Percentiles rank a stretch among this genome's conserved stretches.
These are phyloP conservation scores for Lucilia cuprina DNA, from an alignment of 1,140 invertebrate genomes.

Conservation along the genomic window DNA sequence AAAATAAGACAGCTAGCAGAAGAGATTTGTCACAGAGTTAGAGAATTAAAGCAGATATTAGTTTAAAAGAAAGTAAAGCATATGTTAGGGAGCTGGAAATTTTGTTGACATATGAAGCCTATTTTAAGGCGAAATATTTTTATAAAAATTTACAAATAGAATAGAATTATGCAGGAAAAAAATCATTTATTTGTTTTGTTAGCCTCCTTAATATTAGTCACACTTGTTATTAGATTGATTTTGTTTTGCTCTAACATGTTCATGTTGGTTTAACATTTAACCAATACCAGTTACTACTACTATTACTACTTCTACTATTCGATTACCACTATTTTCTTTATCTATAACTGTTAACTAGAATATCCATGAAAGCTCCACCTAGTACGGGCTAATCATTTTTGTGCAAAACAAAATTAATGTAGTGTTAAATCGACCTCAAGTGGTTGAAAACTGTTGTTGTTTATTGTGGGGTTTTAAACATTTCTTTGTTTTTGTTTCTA, in stretches of 20 bases:
- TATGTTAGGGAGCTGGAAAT: background rate
- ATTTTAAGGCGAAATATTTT: background rate
- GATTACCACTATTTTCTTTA: no score
- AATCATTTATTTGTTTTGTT: no score
- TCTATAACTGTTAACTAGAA: background rate
- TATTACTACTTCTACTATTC: no score
- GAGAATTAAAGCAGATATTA: background rate
- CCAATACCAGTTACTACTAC: background rate
- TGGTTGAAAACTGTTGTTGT: conserved; percentile 23
- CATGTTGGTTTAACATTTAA: background rate
- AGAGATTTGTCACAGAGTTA: background rate
- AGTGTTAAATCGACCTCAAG: conserved; percentile 27
- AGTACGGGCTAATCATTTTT: background rate
- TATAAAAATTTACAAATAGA: no score
- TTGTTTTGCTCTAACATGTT: background rate
- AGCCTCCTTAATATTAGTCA: no score
- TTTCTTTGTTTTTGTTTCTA: background rate
- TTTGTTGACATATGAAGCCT: background rate
- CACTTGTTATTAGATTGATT: no score
- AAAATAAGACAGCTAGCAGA: background rate
- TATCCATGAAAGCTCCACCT: background rate
- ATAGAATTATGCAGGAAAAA: no score
- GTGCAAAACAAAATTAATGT: conserved; percentile 14
- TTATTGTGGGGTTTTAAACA: background rate
- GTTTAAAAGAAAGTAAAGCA: background rate